Evolutionary conservation across 2,113 vertebrate species (phyloP), one percentile per base, ranked within the genome.

Genomic region (Hemichromis elongatus): DNA sequence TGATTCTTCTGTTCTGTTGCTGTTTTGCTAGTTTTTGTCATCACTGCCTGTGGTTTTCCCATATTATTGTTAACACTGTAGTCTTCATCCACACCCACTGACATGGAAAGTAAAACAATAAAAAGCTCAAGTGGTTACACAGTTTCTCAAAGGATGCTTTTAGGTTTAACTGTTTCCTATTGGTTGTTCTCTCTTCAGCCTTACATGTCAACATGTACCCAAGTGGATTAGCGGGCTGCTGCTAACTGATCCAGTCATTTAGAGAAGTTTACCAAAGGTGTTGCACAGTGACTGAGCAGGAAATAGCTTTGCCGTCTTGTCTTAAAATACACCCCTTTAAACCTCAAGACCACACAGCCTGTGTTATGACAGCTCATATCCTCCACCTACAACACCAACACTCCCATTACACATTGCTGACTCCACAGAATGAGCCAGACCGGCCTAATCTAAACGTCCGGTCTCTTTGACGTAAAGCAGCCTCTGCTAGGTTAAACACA

Each of bases 261-360:
- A 52, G 19, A 63, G 40, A 56, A 0, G 45, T 50, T 61, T 45
- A 24, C 1, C 21, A 68, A n/a, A 28, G 53, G 4, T n/a, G 80
- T 61, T 70, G 52, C 33, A 54, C 12, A 13, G 24, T 6, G 45
- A 47, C n/a, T 16, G 40, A 83, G 77, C 80, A 68, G 47, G 37
- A 73, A 77, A 57, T 7, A 18, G 33, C n/a, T 56, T n/a, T 14
- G 4, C 37, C 11, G 47, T 54, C 80, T 37, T 33, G 12, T 59
- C 56, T 85, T 24, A 73, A 83, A 87, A 85, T 24, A 83, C 19
- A 83, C 21, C 33, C 47, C 11, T 6, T 55, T 40, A 7, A 57
- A 83, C 37, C 66, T 7, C 6, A 4, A 83, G 89, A 80, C 86
- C 86, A 90, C 85, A 77, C 83, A 42, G 79, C 77, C 9, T 7